These are phyloP conservation scores for Xiphorhynchus elegans DNA, from an alignment of 2,113 vertebrate species.

Conservation along the genomic window DNA sequence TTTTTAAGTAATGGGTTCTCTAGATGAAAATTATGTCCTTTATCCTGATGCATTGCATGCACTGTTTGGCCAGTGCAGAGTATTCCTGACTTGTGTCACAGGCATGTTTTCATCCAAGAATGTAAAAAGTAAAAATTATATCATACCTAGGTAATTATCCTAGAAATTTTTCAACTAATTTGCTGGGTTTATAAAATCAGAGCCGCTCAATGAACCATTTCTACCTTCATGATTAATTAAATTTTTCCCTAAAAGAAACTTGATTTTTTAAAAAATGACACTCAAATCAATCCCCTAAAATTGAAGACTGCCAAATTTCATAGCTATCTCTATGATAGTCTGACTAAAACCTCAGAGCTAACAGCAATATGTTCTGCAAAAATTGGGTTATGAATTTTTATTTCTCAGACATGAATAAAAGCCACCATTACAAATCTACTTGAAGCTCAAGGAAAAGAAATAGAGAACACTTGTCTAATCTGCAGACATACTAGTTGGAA, in stretches of 20 bases:
- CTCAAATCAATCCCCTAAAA: not conserved
- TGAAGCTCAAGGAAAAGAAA: not conserved
- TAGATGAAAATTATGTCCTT: not conserved
- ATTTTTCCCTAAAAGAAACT: not conserved
- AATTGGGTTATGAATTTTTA: not conserved
- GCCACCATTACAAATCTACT: not conserved
- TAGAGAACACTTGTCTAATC: not conserved
- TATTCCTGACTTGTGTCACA: not conserved
- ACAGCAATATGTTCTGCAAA: constrained; percentile 2
- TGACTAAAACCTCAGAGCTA: constrained; percentile 4
- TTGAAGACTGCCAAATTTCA: not conserved
- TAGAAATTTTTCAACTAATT: not conserved
- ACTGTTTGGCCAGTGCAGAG: not conserved
- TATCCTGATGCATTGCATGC: not conserved
- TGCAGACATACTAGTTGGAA: not conserved
- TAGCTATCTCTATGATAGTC: not conserved
- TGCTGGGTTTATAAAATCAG: not conserved
- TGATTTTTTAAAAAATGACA: not conserved
- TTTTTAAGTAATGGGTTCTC: not conserved
- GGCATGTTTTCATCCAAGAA: not conserved
- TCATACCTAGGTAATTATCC: not conserved
- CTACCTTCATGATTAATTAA: not conserved
- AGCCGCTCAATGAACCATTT: not conserved
- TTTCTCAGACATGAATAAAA: not conserved
- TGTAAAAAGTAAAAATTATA: not conserved